Conservation (phyloP, 2,113 vertebrate species). For the Brachionichthys hirsutus region DNA sequence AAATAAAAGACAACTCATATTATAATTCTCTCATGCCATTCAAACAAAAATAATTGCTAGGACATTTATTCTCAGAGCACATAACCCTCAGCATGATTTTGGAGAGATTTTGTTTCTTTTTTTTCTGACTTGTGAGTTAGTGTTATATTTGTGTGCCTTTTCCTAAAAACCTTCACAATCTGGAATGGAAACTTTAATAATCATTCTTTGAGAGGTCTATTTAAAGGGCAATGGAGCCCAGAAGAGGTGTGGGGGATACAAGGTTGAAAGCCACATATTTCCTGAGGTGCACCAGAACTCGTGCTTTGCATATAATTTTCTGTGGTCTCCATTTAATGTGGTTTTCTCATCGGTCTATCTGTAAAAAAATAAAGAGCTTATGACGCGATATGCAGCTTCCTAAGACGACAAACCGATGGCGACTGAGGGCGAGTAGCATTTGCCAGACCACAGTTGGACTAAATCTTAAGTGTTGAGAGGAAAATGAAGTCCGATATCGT, state of each 20-base stretch:
- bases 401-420: conserved; percentile 32
- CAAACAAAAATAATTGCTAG: conserved; percentile 11
- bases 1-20: conserved; percentile 35
- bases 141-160: conserved; percentile 19
- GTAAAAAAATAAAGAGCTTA: conserved; percentile 27
- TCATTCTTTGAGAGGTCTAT: conserved; percentile 9
- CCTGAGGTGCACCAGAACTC: conserved; percentile 55
- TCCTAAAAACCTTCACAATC: conserved; percentile 21
- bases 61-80: conserved; percentile 4
- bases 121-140: conserved; percentile 1
- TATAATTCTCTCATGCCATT: conserved; percentile 18
- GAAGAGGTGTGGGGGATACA: conserved; percentile 7
- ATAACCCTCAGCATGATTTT: background rate
- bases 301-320: conserved; percentile 32
- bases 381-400: conserved; percentile 5
- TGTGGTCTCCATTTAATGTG: conserved; percentile 26
- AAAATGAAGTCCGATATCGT: background rate
- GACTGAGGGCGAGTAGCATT: background rate
- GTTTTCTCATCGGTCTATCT: conserved; percentile 31
- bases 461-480: background rate
- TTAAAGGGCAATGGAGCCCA: conserved; percentile 22
- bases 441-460: conserved; percentile 23
- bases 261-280: conserved; percentile 48
- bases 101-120: background rate
- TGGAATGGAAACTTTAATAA: conserved; percentile 35